phyloP scores from a whole-genome alignment of 2,888 invertebrate species.

The Baronia brevicornis region DNA sequence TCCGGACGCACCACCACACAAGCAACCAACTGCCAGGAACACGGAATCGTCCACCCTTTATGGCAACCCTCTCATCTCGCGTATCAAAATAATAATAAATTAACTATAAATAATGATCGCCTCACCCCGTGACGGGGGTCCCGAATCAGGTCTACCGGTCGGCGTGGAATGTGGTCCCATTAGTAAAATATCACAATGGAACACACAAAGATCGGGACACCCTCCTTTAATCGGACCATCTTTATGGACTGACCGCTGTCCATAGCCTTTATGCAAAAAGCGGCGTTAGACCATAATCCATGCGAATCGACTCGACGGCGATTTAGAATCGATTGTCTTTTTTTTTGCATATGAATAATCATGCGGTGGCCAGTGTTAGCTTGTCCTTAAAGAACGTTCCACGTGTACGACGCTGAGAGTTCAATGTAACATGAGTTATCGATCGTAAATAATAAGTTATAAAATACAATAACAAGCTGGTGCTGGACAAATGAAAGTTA shows the following conservation, averaged over 20 bases:
- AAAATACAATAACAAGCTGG: neutral
- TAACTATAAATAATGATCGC: constrained; percentile 65
- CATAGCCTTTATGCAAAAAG: constrained; percentile 42
- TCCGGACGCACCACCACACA: constrained; percentile 28
- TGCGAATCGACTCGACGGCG: constrained; percentile 39
- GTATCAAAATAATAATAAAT: constrained; percentile 75
- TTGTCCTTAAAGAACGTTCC: constrained; percentile 2
- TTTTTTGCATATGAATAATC: constrained; percentile 60
- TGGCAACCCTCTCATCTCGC: constrained; percentile 63
- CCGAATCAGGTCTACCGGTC: constrained; percentile 61
- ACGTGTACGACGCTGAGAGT: constrained; percentile 1
- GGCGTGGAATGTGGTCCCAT: constrained; percentile 66
- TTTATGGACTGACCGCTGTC: constrained; percentile 68
- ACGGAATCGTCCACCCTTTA: constrained; percentile 55
- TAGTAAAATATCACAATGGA: constrained; percentile 66
- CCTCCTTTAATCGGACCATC: constrained; percentile 62
- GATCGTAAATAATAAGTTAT: neutral
- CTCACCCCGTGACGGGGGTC: constrained; percentile 26
- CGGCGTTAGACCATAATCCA: constrained; percentile 71
- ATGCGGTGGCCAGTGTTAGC: constrained; percentile 9
- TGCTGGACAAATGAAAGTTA: neutral
- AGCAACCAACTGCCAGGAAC: constrained; percentile 53
- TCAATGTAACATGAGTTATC: constrained; percentile 4
- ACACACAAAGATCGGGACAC: constrained; percentile 41
- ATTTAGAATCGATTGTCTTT: constrained; percentile 35